Evolutionary conservation across 1,140 invertebrate species (phyloP).

Genomic region (Danaus melanippus): DNA sequence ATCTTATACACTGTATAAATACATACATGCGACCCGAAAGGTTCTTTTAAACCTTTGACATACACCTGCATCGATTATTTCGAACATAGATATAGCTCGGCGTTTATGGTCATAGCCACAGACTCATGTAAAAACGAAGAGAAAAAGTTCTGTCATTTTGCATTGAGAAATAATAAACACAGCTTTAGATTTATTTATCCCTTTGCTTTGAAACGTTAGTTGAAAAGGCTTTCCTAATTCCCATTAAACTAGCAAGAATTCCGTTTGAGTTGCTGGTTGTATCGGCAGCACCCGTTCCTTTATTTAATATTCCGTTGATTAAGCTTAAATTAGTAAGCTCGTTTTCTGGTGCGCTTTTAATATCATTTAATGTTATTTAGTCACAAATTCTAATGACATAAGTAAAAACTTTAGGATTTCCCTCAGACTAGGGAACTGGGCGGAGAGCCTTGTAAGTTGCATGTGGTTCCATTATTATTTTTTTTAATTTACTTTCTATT

Average conservation of each 20-base stretch:
- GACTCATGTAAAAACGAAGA: background rate
- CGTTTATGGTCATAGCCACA: background rate
- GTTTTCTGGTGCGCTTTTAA: background rate
- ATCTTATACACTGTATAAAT: no score
- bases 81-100: slow-evolving; percentile 1
- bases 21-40: slow-evolving; percentile 1
- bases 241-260: background rate
- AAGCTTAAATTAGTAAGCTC: slow-evolving; percentile 7
- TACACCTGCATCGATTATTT: slow-evolving; percentile 5
- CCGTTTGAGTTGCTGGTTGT: slow-evolving; percentile 7
- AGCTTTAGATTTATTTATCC: no score
- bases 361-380: no score
- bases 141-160: background rate
- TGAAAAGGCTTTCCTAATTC: no score
- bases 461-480: no score
- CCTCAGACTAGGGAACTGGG: slow-evolving; percentile 10
- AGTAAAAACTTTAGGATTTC: slow-evolving; percentile 12
- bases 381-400: slow-evolving; percentile 8
- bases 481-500: no score
- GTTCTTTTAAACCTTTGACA: slow-evolving; percentile 5
- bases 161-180: no score
- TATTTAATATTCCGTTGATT: slow-evolving; percentile 15
- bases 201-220: no score
- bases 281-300: slow-evolving; percentile 11
- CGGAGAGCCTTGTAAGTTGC: no score